Evolutionary conservation across 2,888 invertebrate genomes (phyloP), one percentile per base, ranked within the genome.

Genomic region (Prosapia bicincta): DNA sequence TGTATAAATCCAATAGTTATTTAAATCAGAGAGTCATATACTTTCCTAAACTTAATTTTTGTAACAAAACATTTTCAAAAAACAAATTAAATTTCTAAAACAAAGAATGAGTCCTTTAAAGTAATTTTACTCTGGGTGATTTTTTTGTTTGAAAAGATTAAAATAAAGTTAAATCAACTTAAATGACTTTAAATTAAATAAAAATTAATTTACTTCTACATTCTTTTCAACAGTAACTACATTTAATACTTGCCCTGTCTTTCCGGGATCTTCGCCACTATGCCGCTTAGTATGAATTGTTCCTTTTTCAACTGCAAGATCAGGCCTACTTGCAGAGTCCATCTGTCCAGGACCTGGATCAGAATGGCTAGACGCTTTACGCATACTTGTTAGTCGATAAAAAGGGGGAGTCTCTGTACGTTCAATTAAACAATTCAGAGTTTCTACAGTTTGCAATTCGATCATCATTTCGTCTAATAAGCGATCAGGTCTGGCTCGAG

Each of bases 321-420:
- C 91, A 2, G 88, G 87, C 0, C 82, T 79, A 9, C 79, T 79
- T 26, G 80, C 82, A 74, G 81, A 79, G 71, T 84, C 80, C 69
- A 79, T 79, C 82, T 80, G 83, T 81, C 78, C 84, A n/a, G 86
- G 83, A 32, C 86, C 86, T 81, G 89, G 89, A 85, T 91, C 91
- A 9, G 92, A 92, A 84, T 93, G 93, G 72, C 94, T 95, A 15
- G 95, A 95, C 26, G 95, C 93, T 85, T 96, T 96, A 70, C 96
- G 86, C 93, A 96, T 93, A 81, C 94, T 93, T 1, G 96, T 97
- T 82, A 98, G 89, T 54, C 99, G 90, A 86, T 97, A 99, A 87
- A 97, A 99, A 3, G 99, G 99, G 26, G 99, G 98, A 0, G 98
- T 98, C 88, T 99, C 98, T 0, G 97, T 98, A 78, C 99, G 89